Evolutionary conservation across 2,797 vertebrate species (phyloP), one percentile per base, ranked within the genome.

Genomic region (Neosilurus mollespiculum): DNA sequence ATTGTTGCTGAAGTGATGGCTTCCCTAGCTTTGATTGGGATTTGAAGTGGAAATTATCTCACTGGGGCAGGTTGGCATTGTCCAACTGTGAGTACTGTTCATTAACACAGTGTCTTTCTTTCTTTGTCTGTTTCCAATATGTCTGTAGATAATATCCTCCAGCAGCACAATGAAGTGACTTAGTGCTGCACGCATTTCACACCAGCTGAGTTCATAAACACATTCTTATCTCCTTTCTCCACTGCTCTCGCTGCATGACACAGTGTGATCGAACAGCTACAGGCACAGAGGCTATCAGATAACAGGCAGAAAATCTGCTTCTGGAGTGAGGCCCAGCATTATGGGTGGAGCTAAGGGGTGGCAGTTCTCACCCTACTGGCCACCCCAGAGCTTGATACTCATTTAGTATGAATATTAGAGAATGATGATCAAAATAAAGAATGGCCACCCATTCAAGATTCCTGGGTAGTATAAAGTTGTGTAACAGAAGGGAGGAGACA

Each of bases 11-110:
- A 88, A 94, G 93, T 94, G 94, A 43, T 43, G 8, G 43, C 93
- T 93, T 88, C 86, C 91, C 89, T 87, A 92, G 92, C 93, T 94
- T 93, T 95, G 94, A 94, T 95, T 95, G 94, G 93, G 94, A 94
- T 94, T 95, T 93, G 91, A 89, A 91, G 90, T 89, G 90, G 89
- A 91, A 94, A 95, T 95, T 94, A 95, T 95, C 94, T 93, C 93
- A 91, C 92, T 91, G 89, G 93, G 93, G 78, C 24, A 30, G 64
- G 93, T 91, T 93, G 92, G 91, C 92, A 88, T 92, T 90, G 79
- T 93, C 93, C 91, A 89, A 87, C 92, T 94, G 93, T 91, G 93
- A 91, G 90, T 89, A 89, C 89, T 92, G 89, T 92, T 94, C 93
- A 94, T 94, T 94, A 93, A 90, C 90, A 82, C 91, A 90, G 89